Percentiles rank a stretch among this genome's conserved stretches.
phyloP scores from a whole-genome alignment of 92 coral and sea anemone genomes.

The Umimayanthus kanabou region DNA sequence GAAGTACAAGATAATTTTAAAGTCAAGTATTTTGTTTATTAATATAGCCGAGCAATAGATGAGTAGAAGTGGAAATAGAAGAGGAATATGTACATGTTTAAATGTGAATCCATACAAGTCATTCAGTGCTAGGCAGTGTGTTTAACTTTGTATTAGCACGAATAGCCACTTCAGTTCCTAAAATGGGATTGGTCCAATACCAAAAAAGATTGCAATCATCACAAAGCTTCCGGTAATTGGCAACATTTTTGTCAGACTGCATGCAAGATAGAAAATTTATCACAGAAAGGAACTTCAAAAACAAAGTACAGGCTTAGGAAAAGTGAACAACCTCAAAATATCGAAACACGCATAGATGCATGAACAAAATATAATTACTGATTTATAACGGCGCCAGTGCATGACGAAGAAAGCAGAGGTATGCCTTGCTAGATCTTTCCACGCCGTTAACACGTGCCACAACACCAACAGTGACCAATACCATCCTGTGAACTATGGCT shows the following conservation, averaged over 20 bases:
- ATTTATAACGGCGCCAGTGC: neutral
- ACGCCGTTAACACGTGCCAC: slow-evolving; percentile 1
- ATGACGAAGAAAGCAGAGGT: neutral
- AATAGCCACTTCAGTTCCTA: neutral
- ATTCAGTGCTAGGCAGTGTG: neutral
- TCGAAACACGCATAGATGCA: neutral
- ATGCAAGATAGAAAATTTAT: neutral
- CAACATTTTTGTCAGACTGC: neutral
- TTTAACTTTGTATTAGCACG: neutral
- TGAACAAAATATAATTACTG: neutral
- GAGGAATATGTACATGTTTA: neutral
- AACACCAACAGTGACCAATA: slow-evolving; percentile 11
- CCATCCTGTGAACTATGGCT: slow-evolving; percentile 1
- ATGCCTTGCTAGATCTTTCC: slow-evolving; percentile 19
- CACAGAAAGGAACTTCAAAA: neutral
- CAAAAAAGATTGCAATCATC: slow-evolving; percentile 24
- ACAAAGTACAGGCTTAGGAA: neutral
- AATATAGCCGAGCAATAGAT: neutral
- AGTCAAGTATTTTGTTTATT: slow-evolving; percentile 8
- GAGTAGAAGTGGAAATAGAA: slow-evolving; percentile 2
- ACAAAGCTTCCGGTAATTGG: slow-evolving; percentile 16
- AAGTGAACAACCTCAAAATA: neutral
- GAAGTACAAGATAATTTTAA: neutral
- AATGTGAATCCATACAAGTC: neutral
- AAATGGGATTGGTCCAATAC: slow-evolving; percentile 30